phyloP scores from a whole-genome alignment of 2,888 invertebrate genomes.

The Lasioglossum figueresi region DNA sequence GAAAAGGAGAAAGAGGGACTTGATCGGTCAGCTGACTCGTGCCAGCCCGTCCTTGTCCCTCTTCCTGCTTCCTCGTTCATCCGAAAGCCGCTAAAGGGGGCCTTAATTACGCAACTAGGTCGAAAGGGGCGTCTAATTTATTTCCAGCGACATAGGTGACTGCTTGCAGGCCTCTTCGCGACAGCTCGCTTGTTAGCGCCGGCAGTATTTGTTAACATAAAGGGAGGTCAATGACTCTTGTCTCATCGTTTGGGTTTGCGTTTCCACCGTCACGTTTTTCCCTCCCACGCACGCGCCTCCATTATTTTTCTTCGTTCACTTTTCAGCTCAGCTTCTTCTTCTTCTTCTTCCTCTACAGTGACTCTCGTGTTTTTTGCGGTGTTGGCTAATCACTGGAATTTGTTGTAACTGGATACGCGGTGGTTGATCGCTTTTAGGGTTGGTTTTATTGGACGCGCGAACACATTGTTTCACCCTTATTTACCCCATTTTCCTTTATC shows the following conservation, averaged over 20 bases:
- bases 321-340: no score
- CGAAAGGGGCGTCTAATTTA: slow-evolving; percentile 82
- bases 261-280: slow-evolving; percentile 54
- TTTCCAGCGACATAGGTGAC: slow-evolving; percentile 80
- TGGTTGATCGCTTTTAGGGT: neutral
- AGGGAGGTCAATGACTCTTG: slow-evolving; percentile 79
- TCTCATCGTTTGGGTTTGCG: slow-evolving; percentile 57
- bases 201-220: slow-evolving; percentile 78
- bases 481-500: slow-evolving; percentile 19
- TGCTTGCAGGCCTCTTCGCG: slow-evolving; percentile 67
- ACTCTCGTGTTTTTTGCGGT: neutral
- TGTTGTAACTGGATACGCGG: neutral
- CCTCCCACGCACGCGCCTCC: neutral
- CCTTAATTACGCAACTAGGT: slow-evolving; percentile 83
- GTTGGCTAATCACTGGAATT: neutral
- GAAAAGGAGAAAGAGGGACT: slow-evolving; percentile 39
- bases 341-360: neutral
- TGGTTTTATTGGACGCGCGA: neutral
- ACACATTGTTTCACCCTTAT: slow-evolving; percentile 3
- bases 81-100: slow-evolving; percentile 75
- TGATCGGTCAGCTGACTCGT: slow-evolving; percentile 69
- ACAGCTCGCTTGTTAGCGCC: slow-evolving; percentile 77
- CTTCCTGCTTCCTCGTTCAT: slow-evolving; percentile 67
- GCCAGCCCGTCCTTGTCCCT: slow-evolving; percentile 65
- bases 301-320: neutral